Evolutionary conservation across 2,797 vertebrate species (phyloP).

Genomic region (Anolis apletophallus): DNA sequence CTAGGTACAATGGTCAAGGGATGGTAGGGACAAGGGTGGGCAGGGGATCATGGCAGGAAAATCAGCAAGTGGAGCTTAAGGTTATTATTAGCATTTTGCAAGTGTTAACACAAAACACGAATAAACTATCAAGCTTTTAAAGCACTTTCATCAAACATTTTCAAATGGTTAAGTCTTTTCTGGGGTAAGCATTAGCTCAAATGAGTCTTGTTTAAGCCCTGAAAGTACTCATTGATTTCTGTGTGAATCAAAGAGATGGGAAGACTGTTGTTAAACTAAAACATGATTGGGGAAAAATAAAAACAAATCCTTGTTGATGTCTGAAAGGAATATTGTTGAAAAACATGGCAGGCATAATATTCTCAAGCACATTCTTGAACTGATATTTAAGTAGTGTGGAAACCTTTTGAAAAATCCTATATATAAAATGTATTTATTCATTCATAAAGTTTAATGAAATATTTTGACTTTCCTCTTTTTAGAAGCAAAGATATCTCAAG

Average conservation of each 20-base stretch:
- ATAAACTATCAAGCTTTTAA: background rate
- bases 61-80: background rate
- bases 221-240: background rate
- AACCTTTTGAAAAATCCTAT: too few relatives aligned
- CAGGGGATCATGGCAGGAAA: background rate
- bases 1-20: background rate
- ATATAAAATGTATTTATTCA: background rate
- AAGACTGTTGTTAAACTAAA: too few relatives aligned
- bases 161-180: background rate
- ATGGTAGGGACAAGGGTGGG: background rate
- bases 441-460: background rate
- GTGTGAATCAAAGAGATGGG: too few relatives aligned
- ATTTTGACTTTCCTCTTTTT: background rate
- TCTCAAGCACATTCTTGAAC: background rate
- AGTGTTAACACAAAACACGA: background rate
- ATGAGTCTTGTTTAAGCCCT: background rate
- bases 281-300: background rate
- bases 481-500: too few relatives aligned
- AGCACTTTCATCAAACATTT: background rate
- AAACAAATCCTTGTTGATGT: background rate
- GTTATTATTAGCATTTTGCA: background rate
- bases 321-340: background rate
- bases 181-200: background rate
- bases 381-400: background rate
- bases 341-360: background rate